Conservation (phyloP, 2,797 vertebrate species). For the Mycteria americana region DNA sequence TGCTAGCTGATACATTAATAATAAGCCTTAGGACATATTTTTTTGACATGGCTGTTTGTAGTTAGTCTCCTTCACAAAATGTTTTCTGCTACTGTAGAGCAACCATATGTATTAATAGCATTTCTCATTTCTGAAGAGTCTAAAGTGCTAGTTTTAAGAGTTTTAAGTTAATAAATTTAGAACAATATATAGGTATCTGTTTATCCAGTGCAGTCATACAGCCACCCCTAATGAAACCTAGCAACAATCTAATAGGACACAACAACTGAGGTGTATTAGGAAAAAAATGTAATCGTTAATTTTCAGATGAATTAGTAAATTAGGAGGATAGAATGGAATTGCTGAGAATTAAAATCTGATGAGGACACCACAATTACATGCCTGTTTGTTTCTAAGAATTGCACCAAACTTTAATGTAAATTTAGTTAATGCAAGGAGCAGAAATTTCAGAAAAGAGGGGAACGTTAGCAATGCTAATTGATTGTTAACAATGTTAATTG, state of each 20-base stretch:
- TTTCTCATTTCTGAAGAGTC: background rate
- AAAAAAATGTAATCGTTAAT: background rate
- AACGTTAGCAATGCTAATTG: background rate
- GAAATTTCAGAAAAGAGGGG: background rate
- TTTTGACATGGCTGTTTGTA: conserved; percentile 39
- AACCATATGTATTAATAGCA: background rate
- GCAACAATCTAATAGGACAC: background rate
- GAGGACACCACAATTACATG: background rate
- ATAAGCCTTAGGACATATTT: conserved; percentile 46
- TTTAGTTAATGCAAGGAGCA: background rate
- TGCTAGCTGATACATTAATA: conserved; percentile 45
- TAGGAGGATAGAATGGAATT: background rate
- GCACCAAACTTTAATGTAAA: background rate
- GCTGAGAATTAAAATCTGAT: background rate
- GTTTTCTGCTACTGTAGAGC: background rate
- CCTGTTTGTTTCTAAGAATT: background rate
- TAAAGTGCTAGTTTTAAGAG: background rate
- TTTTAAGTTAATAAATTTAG: background rate
- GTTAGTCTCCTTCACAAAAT: conserved; percentile 26
- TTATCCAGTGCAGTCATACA: background rate
- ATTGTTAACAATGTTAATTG: background rate
- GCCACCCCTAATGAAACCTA: background rate
- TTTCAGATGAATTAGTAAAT: background rate
- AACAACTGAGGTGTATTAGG: background rate
- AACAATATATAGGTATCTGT: background rate